Base-by-base conservation (phyloP, 2,888 invertebrate genomes). In the Agonopterix arenella region DNA sequence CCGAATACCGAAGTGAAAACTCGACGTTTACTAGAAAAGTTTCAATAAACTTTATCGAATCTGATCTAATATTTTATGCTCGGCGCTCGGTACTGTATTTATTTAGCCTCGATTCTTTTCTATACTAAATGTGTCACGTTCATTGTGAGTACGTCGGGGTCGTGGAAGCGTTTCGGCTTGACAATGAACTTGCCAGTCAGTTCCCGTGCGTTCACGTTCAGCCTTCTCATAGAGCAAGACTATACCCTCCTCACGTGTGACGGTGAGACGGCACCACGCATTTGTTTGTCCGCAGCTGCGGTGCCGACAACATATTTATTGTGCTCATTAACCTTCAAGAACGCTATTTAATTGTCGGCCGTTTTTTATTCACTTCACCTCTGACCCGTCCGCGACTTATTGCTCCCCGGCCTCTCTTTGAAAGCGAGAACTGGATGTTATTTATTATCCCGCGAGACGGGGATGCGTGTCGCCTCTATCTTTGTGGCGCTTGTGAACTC, bases 321-420 rank as follows among this genome's bases (percentile, higher is more conserved):
- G 84, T 86, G 78, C 88, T 89, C 88, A 89, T 89, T 89, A 88
- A 88, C 89, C 89, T 89, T 89, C 84, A 83, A 86, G 88, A 88
- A 85, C 88, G 84, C 86, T 84, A 88, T 89, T 88, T 89, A 89
- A 89, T 89, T 88, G 89, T 89, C 80, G 84, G 83, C 82, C 84
- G 88, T 89, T 89, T 89, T 89, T 89, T 88, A 89, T 88, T 83
- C 85, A 85, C 76, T 75, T 88, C 88, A 89, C 88, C 89, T 88
- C 68, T 88, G 86, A 86, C 89, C 88, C 82, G 78, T 74, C 75
- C 72, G 78, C 80, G 83, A 88, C 88, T 88, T 86, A 86, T 89
- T 83, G 82, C 86, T 84, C 79, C 80, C 79, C 85, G 83, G 83
- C 67, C 79, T 75, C 77, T 80, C 85, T 86, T 83, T 84, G 84